Percentiles rank a stretch among this genome's conserved stretches.
Conservation (phyloP, 1,140 invertebrate genomes). For the Phocides pigmalion region DNA sequence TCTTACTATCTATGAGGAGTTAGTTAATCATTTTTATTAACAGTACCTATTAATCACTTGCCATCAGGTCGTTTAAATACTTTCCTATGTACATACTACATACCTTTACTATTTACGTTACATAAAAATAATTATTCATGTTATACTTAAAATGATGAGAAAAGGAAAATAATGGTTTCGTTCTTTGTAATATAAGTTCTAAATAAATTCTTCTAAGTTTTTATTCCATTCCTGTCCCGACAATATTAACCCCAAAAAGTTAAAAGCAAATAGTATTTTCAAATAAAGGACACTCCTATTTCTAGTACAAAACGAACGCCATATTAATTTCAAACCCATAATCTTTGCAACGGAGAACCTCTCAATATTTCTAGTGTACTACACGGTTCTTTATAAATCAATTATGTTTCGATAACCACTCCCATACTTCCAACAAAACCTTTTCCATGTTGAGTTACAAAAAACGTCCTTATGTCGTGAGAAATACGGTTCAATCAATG, state of each 20-base stretch:
- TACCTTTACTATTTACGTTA: too few relatives aligned
- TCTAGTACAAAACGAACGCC: slow-evolving; percentile 42
- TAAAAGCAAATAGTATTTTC: background rate
- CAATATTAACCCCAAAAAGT: background rate
- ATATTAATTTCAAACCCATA: slow-evolving; percentile 53
- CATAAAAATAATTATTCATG: too few relatives aligned
- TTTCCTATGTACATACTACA: too few relatives aligned
- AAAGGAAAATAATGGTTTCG: too few relatives aligned
- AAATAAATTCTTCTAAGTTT: too few relatives aligned
- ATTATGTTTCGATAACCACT: slow-evolving; percentile 74
- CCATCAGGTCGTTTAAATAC: too few relatives aligned
- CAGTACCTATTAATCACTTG: too few relatives aligned
- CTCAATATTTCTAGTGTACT: slow-evolving; percentile 50
- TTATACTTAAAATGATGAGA: too few relatives aligned
- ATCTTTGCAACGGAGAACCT: slow-evolving; percentile 43
- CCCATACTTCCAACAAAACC: slow-evolving; percentile 44
- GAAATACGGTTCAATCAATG: slow-evolving; percentile 27
- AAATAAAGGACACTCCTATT: slow-evolving; percentile 33
- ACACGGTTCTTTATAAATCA: slow-evolving; percentile 54
- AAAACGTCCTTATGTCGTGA: slow-evolving; percentile 33
- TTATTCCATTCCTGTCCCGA: too few relatives aligned
- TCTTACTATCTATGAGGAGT: too few relatives aligned
- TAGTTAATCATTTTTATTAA: too few relatives aligned
- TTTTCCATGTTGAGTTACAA: background rate
- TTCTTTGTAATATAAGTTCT: too few relatives aligned